Percentiles rank a stretch among this genome's conserved stretches.
Evolutionary conservation across 2,797 vertebrate species (phyloP).

Genomic region (Erethizon dorsatum): DNA sequence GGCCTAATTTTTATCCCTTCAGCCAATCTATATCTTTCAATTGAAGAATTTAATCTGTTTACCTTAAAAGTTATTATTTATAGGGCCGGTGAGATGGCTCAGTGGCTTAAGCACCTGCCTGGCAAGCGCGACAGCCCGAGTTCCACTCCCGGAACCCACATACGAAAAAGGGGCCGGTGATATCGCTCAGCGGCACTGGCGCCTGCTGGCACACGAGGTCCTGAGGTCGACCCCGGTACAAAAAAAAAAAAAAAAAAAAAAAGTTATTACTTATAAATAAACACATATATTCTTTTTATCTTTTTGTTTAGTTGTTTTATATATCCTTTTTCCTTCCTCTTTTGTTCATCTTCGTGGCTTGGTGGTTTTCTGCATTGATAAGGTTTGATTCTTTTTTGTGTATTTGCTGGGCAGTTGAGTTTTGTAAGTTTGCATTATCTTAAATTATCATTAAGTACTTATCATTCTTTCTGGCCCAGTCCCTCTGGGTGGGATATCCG

Average conservation of each 20-base stretch:
- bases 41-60: background rate
- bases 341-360: background rate
- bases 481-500: background rate
- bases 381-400: background rate
- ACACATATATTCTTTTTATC: background rate
- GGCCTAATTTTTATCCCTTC: background rate
- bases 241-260: no score
- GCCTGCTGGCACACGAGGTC: no score
- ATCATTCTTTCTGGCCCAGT: background rate
- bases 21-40: background rate
- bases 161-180: no score
- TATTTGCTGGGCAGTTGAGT: background rate
- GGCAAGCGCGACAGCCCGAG: no score
- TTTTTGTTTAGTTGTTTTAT: no score
- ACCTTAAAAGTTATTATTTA: background rate
- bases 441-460: background rate
- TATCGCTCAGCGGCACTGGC: no score
- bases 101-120: no score
- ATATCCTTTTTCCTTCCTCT: background rate
- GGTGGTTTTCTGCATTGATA: background rate
- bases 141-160: no score
- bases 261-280: background rate
- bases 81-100: background rate
- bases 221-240: no score
- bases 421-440: background rate